Base-by-base conservation (phyloP, 1,140 invertebrate species). In the Brachionus rubens region DNA sequence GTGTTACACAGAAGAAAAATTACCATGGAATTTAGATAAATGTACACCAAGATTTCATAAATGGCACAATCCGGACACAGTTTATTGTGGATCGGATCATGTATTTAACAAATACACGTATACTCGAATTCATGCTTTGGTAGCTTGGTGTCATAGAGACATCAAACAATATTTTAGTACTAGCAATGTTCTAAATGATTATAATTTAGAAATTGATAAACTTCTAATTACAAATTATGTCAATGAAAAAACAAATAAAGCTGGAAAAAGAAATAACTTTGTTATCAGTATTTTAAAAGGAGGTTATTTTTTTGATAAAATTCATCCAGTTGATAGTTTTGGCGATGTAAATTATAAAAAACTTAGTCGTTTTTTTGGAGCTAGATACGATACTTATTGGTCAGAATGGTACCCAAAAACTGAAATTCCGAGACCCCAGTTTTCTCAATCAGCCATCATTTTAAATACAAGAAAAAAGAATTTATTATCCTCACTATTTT, bases 231-330 rank as follows among this genome's bases (percentile, higher is more conserved):
- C 24, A 52, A 52, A 52, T 52, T 52, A 52, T 52, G 48, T 52
- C 4, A 47, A n/a, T 5, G 19, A 16, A 4, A 12, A 47, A 47
- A 24, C 19, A 19, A 52, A 52, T 52, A 28, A 54, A 28, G 52
- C 52, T 28, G 26, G 26, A 24, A 54, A 54, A 54, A 26, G 4
- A 30, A 26, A 28, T 28, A 54, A 54, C 28, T 54, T 54, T 54
- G 52, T 26, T 14, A 54, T 54, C 28, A 54, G 21, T 28, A 12
- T 54, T 54, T 54, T 54, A 54, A 54, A 54, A 54, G 52, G 52
- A 28, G 21, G 52, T 1, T 14, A 28, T 30, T 26, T 54, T 54
- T 54, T 54, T 30, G 28, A 54, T 54, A 28, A 14, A 26, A 54
- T 54, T 21, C 26, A 54, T 54, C 52, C 52, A 6, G 52, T 54